Evolutionary conservation across 2,113 vertebrate genomes (phyloP).

Genomic region (Emberiza fucata): DNA sequence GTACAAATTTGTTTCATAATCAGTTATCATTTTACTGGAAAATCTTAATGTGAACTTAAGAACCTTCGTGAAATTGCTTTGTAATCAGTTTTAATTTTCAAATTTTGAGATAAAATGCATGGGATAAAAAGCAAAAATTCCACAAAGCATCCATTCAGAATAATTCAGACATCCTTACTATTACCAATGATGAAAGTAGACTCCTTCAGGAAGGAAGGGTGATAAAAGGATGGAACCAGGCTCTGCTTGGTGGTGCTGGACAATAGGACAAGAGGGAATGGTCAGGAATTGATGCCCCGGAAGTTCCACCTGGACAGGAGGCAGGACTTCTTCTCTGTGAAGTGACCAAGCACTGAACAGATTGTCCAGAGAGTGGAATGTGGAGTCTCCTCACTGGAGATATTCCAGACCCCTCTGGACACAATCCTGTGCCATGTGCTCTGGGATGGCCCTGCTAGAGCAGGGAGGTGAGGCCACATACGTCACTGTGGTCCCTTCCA

Average conservation of each 20-base stretch:
- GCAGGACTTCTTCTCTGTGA: not conserved
- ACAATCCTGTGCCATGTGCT: not conserved
- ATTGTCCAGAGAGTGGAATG: not conserved
- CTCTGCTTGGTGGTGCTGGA: not conserved
- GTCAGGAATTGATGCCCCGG: not conserved
- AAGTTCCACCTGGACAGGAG: not conserved
- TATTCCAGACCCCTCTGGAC: not conserved
- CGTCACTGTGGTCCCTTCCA: not conserved
- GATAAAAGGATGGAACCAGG: not conserved
- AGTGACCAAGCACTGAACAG: not conserved
- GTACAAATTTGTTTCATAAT: not conserved
- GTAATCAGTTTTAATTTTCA: not conserved
- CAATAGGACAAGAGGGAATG: not conserved
- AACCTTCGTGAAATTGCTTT: not conserved
- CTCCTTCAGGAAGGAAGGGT: not conserved
- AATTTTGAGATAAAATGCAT: not conserved
- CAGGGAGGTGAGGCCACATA: not conserved
- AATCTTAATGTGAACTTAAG: not conserved
- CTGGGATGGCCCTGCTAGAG: not conserved
- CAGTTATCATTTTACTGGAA: not conserved
- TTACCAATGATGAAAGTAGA: not conserved
- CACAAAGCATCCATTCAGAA: not conserved
- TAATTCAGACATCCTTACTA: not conserved
- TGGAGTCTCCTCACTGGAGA: not conserved
- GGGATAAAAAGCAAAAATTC: not conserved